Conservation (phyloP, 2,888 invertebrate species). For the Trypoxylon attenuatum region DNA sequence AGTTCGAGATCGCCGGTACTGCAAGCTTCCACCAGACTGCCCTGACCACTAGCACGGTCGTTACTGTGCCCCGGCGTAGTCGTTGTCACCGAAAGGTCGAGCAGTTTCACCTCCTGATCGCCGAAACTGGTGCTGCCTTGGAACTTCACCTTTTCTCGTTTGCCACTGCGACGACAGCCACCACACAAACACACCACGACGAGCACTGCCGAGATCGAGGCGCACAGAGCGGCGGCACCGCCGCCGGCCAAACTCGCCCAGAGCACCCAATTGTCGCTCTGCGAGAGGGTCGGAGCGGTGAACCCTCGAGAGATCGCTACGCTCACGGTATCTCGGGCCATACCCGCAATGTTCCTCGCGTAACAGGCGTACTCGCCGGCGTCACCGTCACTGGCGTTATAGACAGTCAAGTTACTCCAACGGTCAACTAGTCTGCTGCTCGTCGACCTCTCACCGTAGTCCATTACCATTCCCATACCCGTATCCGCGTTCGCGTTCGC, state of each 20-base stretch:
- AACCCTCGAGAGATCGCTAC: constrained; percentile 82
- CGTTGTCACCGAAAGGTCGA: constrained; percentile 87
- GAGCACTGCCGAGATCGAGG: constrained; percentile 79
- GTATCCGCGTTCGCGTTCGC: constrained; percentile 25
- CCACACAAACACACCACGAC: constrained; percentile 77
- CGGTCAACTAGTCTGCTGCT: constrained; percentile 66
- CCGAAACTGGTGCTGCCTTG: constrained; percentile 89
- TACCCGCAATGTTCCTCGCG: constrained; percentile 80
- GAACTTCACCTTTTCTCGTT: constrained; percentile 81
- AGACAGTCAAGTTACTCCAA: constrained; percentile 90
- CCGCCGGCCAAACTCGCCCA: constrained; percentile 84
- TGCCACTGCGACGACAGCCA: constrained; percentile 75
- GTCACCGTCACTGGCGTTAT: constrained; percentile 87
- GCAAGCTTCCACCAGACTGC: constrained; percentile 63
- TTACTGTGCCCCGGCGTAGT: constrained; percentile 74
- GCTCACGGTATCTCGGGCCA: constrained; percentile 76
- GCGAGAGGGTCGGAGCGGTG: constrained; percentile 86
- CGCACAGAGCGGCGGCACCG: constrained; percentile 81
- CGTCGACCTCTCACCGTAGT: constrained; percentile 16
- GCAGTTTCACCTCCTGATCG: constrained; percentile 90
- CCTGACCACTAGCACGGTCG: constrained; percentile 61
- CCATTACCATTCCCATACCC: no score
- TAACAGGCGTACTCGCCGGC: constrained; percentile 91
- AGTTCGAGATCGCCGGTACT: constrained; percentile 67
- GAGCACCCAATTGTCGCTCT: constrained; percentile 83